These are phyloP conservation scores for Spatulosminthurus flaviceps DNA, from an alignment of 2,888 invertebrate species.

Conservation along the genomic window DNA sequence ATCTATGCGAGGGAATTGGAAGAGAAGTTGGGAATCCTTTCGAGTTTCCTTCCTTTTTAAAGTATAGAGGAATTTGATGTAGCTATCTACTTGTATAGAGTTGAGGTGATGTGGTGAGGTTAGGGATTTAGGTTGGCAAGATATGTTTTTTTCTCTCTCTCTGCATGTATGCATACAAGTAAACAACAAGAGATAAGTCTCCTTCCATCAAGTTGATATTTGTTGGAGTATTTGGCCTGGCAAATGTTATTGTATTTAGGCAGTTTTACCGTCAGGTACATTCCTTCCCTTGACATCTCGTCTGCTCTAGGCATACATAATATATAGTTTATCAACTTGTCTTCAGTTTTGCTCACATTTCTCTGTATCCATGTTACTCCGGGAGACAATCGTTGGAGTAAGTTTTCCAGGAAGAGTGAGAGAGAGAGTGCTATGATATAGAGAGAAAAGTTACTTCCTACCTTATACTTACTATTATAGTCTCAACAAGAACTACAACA, in stretches of 20 bases:
- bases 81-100: no score
- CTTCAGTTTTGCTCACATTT: constrained; percentile 32
- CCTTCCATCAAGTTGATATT: not conserved
- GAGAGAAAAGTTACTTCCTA: no score
- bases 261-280: constrained; percentile 23
- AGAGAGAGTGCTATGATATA: no score
- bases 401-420: no score
- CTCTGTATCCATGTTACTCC: constrained; percentile 21
- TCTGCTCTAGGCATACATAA: constrained; percentile 31
- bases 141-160: not conserved
- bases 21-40: no score
- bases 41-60: no score
- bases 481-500: not conserved
- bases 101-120: no score
- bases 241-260: not conserved
- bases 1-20: no score
- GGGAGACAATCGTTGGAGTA: not conserved
- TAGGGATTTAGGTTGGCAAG: no score
- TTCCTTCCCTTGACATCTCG: constrained; percentile 33
- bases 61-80: no score
- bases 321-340: constrained; percentile 43
- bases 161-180: not conserved
- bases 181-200: constrained; percentile 14
- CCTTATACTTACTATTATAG: not conserved
- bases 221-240: not conserved